phyloP scores from a whole-genome alignment of 2,113 vertebrate species.

The Bubalus kerabau region DNA sequence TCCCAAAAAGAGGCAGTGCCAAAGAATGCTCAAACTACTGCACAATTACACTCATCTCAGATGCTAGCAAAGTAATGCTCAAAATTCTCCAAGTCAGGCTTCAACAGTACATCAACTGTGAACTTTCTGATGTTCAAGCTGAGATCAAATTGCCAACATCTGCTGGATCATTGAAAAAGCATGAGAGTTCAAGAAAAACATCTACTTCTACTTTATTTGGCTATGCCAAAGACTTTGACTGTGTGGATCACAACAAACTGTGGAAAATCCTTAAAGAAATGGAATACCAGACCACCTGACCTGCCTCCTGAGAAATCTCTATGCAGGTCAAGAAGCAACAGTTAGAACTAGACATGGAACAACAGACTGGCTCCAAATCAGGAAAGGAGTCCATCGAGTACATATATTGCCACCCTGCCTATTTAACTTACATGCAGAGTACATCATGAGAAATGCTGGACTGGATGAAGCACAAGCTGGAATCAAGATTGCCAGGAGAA shows the following conservation, averaged over 20 bases:
- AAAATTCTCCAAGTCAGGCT: background rate
- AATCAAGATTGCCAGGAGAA: background rate
- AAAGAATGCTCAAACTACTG: background rate
- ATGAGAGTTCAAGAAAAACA: no score
- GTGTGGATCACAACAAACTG: background rate
- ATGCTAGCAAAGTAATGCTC: background rate
- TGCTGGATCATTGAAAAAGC: accelerated
- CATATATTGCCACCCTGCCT: background rate
- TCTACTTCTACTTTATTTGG: background rate
- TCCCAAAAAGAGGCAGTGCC: background rate
- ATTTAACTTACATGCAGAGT: background rate
- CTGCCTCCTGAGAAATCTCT: background rate
- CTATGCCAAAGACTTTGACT: background rate
- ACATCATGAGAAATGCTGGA: background rate
- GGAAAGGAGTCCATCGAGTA: background rate
- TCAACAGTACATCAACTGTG: background rate
- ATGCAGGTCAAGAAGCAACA: background rate
- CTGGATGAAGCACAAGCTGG: background rate
- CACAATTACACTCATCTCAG: background rate
- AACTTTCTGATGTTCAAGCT: background rate
- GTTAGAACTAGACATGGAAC: background rate
- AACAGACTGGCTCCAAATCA: background rate
- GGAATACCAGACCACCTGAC: background rate
- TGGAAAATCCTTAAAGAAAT: background rate
- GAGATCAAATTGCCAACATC: no score